Evolutionary conservation across 2,888 invertebrate species (phyloP).

Genomic region (Tetragnatha montana): DNA sequence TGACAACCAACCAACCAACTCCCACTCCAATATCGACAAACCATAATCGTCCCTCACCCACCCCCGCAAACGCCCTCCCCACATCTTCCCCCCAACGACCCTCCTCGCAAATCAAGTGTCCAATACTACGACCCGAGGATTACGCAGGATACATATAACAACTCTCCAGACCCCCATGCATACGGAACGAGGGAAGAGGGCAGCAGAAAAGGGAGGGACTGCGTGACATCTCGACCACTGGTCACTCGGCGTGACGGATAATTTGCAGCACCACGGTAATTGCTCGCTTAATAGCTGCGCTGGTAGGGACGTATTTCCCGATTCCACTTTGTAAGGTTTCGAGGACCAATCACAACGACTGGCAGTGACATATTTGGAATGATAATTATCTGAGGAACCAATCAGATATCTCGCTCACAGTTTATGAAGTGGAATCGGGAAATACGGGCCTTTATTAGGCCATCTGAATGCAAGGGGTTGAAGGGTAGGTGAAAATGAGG

Average conservation of each 20-base stretch:
- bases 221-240: conserved; percentile 19
- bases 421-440: background rate
- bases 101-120: background rate
- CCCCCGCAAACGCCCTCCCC: too few species aligned
- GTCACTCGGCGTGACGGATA: conserved; percentile 4
- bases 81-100: too few species aligned
- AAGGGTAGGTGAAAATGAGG: background rate
- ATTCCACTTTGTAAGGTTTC: too few species aligned
- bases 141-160: too few species aligned
- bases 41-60: conserved; percentile 18
- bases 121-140: too few species aligned
- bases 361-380: too few species aligned
- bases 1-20: background rate
- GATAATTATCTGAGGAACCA: too few species aligned
- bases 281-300: conserved; percentile 17
- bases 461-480: conserved; percentile 29
- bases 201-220: background rate
- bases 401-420: too few species aligned
- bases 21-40: background rate
- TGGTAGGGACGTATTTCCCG: background rate
- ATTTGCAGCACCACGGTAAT: conserved; percentile 21
- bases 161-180: too few species aligned
- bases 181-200: background rate
- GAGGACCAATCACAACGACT: too few species aligned
- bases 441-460: conserved; percentile 18